phyloP scores from a whole-genome alignment of 2,888 invertebrate genomes.

The Salticus scenicus region DNA sequence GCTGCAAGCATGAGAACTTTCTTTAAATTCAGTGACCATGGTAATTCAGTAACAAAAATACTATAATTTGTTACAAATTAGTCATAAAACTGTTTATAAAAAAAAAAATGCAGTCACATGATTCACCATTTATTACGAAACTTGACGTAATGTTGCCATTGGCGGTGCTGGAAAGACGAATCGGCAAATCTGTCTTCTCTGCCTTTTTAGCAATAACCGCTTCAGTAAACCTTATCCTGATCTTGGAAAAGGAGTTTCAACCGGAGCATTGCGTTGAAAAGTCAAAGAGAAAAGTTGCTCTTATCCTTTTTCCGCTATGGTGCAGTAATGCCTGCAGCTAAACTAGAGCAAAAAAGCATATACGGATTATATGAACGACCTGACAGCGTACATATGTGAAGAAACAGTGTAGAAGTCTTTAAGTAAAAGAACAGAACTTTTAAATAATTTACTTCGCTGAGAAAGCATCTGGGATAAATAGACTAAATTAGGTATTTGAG shows the following conservation, averaged over 20 bases:
- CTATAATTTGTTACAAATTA: too few relatives aligned
- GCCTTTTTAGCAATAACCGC: not conserved
- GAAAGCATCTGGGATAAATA: too few relatives aligned
- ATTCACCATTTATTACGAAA: not conserved
- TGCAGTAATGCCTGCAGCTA: not conserved
- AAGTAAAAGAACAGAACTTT: too few relatives aligned
- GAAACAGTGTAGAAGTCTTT: too few relatives aligned
- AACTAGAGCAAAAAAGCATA: not conserved
- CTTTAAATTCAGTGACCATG: too few relatives aligned
- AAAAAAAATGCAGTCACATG: too few relatives aligned
- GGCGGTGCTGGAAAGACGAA: not conserved
- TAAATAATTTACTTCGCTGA: too few relatives aligned
- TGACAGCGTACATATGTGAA: not conserved
- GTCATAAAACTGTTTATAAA: too few relatives aligned
- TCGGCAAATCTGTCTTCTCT: not conserved
- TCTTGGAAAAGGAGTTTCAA: not conserved
- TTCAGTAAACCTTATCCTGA: not conserved
- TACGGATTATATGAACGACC: not conserved
- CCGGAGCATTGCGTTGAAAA: not conserved
- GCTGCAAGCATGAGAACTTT: too few relatives aligned
- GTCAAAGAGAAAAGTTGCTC: not conserved
- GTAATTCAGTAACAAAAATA: too few relatives aligned
- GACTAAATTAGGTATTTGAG: too few relatives aligned
- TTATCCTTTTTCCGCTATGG: not conserved
- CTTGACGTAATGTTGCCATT: not conserved